Base-by-base conservation (phyloP, 2,797 vertebrate genomes). In the Phoxinus dragarum region DNA sequence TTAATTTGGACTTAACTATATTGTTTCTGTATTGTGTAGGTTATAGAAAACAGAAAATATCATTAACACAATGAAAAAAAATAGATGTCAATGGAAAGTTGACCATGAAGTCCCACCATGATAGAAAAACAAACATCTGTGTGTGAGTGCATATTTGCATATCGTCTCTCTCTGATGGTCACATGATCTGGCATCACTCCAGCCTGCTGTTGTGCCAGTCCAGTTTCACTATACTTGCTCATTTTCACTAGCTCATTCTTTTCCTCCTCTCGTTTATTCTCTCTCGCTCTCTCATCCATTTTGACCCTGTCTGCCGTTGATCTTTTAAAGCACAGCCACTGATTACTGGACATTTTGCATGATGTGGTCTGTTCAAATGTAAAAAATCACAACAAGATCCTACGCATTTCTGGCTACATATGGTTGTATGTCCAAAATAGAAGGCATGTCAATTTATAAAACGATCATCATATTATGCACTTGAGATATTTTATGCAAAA, bases 101-200 rank as follows among this genome's bases (percentile, higher is more conserved):
- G 19, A 0, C 19, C 42, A 44, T 44, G 42, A 44, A 56, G 21
- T 23, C 31, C 31, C 12, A 38, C 44, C 31, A 52, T 52, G 4
- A 36, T 16, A 67, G 44, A 80, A 80, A 80, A 68, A 52, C 4
- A 38, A 80, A 68, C 44, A 68, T 67, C 21, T 81, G 68, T 88
- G 87, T 79, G 47, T 87, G 17, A 89, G 83, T 87, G 88, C 88
- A 89, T 92, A 90, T 93, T 93, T 94, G 91, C 91, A 90, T 91
- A 91, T 91, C 87, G 85, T 93, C 64, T 88, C 81, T 87, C 75
- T 91, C 90, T 90, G 89, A 85, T 91, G 92, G 87, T 89, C 91
- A 87, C 86, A 88, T 94, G 92, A 93, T 91, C 92, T 94, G 91
- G 92, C 90, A 36, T 71, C 49, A 68, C 31, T 92, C 92, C 92